phyloP scores from a whole-genome alignment of 1,140 invertebrate genomes.

The Bombus confusus region DNA sequence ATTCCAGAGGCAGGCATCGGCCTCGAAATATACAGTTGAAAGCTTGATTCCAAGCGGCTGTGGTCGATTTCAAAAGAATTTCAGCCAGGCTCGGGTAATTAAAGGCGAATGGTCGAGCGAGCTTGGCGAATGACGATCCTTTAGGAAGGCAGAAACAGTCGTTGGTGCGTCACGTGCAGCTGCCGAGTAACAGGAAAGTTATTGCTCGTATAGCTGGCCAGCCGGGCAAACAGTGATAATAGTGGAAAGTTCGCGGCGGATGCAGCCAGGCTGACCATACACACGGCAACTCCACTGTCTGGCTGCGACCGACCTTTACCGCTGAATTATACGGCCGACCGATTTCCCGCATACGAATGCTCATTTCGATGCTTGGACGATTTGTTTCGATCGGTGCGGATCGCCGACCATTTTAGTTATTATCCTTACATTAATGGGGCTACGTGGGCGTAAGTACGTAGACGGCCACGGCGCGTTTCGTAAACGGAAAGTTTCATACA shows the following conservation, averaged over 20 bases:
- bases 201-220: constrained; percentile 24
- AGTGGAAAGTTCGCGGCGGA: constrained; percentile 51
- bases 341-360: constrained; percentile 31
- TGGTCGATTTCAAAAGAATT: neutral
- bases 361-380: constrained; percentile 23
- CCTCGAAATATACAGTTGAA: neutral
- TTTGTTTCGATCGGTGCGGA: constrained; percentile 31
- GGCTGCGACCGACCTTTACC: constrained; percentile 16
- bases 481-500: neutral
- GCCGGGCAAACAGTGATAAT: constrained; percentile 51
- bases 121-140: constrained; percentile 15
- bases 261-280: constrained; percentile 25
- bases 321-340: constrained; percentile 40
- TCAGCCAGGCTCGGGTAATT: neutral
- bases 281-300: constrained; percentile 22
- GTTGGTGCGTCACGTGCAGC: constrained; percentile 35
- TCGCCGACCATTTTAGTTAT: constrained; percentile 19
- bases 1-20: neutral
- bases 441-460: neutral
- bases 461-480: neutral
- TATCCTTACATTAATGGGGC: constrained; percentile 8
- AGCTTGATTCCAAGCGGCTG: too few species aligned
- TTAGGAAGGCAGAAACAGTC: constrained; percentile 28
- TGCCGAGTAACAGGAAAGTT: constrained; percentile 40
- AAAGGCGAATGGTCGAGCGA: constrained; percentile 13